A percentile compares a stretch with the other conserved stretches of the same genome.
These are phyloP conservation scores for Vollenhovia emeryi DNA, from an alignment of 1,140 invertebrate species.

Conservation along the genomic window DNA sequence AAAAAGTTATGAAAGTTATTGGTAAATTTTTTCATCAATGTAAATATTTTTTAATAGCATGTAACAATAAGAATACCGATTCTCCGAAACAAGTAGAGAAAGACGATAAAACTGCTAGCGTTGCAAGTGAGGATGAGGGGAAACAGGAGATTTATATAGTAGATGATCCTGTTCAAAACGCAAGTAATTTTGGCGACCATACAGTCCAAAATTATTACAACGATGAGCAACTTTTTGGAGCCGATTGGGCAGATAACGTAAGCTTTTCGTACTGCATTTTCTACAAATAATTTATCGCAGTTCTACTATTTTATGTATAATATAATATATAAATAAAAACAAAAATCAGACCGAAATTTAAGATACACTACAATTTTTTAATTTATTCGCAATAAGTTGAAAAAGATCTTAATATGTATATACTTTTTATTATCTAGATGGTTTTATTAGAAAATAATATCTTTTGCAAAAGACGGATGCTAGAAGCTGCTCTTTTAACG, in stretches of 20 bases:
- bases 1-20: not conserved
- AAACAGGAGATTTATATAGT: not conserved
- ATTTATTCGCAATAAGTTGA: not conserved
- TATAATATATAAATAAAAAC: not conserved
- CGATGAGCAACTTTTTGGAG: not conserved
- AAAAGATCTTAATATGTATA: not conserved
- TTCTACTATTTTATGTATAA: not conserved
- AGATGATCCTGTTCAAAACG: not conserved
- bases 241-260: constrained; percentile 1
- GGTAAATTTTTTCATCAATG: not conserved
- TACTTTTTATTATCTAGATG: not conserved
- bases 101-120: not conserved
- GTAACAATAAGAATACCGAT: not conserved
- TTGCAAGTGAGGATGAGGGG: not conserved
- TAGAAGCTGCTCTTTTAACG: constrained; percentile 9
- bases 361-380: not conserved
- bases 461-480: constrained; percentile 1
- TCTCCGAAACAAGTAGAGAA: not conserved
- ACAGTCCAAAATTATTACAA: not conserved
- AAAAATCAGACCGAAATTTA: not conserved
- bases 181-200: not conserved
- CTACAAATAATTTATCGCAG: not conserved
- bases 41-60: constrained; percentile 2
- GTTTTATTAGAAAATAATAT: not conserved
- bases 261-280: constrained; percentile 8